Evolutionary conservation across 2,113 vertebrate genomes (phyloP), one percentile per base, ranked within the genome.

Genomic region (Pyxicephalus adspersus): DNA sequence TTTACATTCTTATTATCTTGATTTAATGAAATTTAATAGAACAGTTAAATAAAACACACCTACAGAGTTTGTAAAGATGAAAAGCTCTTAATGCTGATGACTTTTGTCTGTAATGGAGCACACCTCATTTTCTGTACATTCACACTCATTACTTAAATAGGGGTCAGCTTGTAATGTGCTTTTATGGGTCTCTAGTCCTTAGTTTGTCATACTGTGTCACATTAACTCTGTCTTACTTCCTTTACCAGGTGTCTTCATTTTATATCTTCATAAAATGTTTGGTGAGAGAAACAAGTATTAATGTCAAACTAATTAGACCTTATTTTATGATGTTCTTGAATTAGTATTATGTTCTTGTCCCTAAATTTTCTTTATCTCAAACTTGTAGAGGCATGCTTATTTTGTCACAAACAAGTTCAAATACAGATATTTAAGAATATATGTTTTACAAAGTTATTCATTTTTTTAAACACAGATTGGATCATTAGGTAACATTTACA

Each of bases 11-110:
- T 52, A 68, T 78, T 64, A 57, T 78, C 20, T 20, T 28, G 45
- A 18, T 57, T 68, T 78, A 67, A 78, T 68, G 29, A 45, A 78
- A 78, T 78, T 77, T 77, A 65, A 77, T 77, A 66, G 76, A 65
- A 67, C 54, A 68, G 51, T 67, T 38, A 64, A 65, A 77, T 29
- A 68, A 26, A 78, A 78, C 76, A 78, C 76, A 78, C 76, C 76
- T 78, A 58, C 16, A 57, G 58, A 55, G 58, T 78, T 78, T 58
- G 76, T 31, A 66, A 68, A 78, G 76, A 78, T 78, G 63, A 78
- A 67, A 67, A 78, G 76, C 50, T 19, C 76, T 65, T 67, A 78
- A 67, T 57, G 28, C 64, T 58, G n/a, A 23, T 58, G 64, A 78
- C 16, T 67, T 77, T 77, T 67, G 34, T 50, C 52, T 54, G 52